phyloP scores from a whole-genome alignment of 1,140 invertebrate species.

The Pogonomyrmex barbatus region DNA sequence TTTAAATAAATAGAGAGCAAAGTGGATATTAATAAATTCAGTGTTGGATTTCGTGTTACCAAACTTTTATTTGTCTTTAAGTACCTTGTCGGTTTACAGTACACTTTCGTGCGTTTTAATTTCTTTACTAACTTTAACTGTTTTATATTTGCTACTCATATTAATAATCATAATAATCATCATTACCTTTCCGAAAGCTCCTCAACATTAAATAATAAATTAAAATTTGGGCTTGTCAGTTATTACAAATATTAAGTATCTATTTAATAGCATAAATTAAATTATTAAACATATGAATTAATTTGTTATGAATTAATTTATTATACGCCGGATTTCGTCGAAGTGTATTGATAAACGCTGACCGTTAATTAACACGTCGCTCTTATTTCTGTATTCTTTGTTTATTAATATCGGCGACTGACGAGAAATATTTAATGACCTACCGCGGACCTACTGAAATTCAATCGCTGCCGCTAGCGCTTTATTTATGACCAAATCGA shows the following conservation, averaged over 20 bases:
- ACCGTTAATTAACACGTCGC: constrained; percentile 38
- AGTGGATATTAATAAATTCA: too few species aligned
- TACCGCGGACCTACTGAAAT: constrained; percentile 34
- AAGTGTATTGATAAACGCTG: neutral
- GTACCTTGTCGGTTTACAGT: too few species aligned
- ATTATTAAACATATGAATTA: neutral
- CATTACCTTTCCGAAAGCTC: neutral
- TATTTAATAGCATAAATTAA: constrained; percentile 18
- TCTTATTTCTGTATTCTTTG: constrained; percentile 27
- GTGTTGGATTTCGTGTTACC: too few species aligned
- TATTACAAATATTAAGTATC: neutral
- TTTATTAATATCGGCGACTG: constrained; percentile 35
- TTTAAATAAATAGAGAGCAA: too few species aligned
- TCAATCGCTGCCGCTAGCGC: constrained; percentile 41
- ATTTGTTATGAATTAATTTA: constrained; percentile 7
- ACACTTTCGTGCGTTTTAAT: too few species aligned
- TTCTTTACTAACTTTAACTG: too few species aligned
- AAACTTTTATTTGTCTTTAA: too few species aligned
- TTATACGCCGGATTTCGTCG: neutral
- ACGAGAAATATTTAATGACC: constrained; percentile 56
- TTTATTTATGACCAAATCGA: constrained; percentile 55
- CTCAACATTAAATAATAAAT: neutral
- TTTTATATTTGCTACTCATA: neutral
- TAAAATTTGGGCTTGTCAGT: neutral
- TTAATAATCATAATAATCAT: neutral